Conservation (phyloP, 2,888 invertebrate species). For the Andrena flavipes region DNA sequence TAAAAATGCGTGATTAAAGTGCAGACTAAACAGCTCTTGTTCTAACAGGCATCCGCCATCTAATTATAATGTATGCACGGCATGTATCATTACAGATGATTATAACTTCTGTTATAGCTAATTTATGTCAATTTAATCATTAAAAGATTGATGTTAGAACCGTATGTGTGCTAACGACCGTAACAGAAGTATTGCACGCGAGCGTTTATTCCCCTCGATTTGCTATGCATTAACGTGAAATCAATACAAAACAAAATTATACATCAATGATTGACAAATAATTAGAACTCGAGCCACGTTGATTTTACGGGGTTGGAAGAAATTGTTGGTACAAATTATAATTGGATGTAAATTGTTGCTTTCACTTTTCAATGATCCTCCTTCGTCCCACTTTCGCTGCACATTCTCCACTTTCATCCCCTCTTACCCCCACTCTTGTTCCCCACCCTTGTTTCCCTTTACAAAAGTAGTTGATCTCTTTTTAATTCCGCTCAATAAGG, state of each 20-base stretch:
- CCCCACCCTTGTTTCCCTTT: not conserved
- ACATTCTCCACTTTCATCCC: not conserved
- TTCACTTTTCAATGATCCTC: not conserved
- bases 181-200: not conserved
- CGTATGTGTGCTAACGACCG: not conserved
- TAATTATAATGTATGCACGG: not conserved
- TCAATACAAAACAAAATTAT: conserved; percentile 1
- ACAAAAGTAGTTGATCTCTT: conserved; percentile 39
- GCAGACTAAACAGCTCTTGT: no score
- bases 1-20: no score
- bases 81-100: not conserved
- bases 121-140: not conserved
- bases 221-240: conserved; percentile 2
- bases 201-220: not conserved
- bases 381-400: not conserved
- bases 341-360: conserved; percentile 72
- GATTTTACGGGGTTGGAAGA: conserved; percentile 75
- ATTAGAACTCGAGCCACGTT: conserved; percentile 76
- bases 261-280: conserved; percentile 39
- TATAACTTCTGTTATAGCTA: not conserved
- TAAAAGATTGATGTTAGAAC: not conserved
- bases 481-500: not conserved
- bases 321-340: conserved; percentile 77
- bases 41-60: not conserved
- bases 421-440: not conserved